A percentile compares a stretch with the other conserved stretches of the same genome.
phyloP scores from a whole-genome alignment of 2,888 invertebrate genomes.

The Tenthredo livida region DNA sequence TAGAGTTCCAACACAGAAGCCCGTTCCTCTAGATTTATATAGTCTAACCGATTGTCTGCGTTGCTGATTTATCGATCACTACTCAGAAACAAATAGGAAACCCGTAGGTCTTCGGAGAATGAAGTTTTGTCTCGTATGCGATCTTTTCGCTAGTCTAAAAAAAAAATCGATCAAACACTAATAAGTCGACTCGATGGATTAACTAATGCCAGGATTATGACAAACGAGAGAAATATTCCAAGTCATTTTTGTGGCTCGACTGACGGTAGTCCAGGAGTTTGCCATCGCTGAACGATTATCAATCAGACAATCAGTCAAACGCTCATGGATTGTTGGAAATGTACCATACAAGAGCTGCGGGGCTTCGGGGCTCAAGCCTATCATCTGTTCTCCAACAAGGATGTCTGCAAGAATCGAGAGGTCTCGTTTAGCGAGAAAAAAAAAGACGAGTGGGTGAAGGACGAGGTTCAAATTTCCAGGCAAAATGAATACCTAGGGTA shows the following conservation, averaged over 20 bases:
- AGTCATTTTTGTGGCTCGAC: not conserved
- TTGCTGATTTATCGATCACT: not conserved
- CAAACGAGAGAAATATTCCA: not conserved
- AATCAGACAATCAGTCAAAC: not conserved
- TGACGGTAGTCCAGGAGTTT: not conserved
- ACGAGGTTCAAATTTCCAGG: not conserved
- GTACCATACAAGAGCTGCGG: not conserved
- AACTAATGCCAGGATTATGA: not conserved
- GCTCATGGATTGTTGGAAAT: not conserved
- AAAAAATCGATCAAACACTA: not conserved
- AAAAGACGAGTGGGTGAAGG: not conserved
- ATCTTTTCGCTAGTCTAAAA: not conserved
- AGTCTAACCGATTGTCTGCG: not conserved
- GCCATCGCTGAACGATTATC: not conserved
- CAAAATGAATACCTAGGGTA: not conserved
- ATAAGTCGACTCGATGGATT: not conserved
- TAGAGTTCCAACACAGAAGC: not conserved
- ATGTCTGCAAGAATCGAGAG: not conserved
- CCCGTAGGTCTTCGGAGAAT: not conserved
- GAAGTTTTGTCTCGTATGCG: not conserved
- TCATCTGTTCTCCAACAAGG: not conserved
- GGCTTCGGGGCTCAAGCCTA: not conserved
- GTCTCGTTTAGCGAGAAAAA: not conserved
- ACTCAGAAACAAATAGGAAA: not conserved
- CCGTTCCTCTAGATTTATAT: not conserved